These are phyloP conservation scores for Nomada hirtipes DNA, from an alignment of 2,888 invertebrate genomes.

Conservation along the genomic window DNA sequence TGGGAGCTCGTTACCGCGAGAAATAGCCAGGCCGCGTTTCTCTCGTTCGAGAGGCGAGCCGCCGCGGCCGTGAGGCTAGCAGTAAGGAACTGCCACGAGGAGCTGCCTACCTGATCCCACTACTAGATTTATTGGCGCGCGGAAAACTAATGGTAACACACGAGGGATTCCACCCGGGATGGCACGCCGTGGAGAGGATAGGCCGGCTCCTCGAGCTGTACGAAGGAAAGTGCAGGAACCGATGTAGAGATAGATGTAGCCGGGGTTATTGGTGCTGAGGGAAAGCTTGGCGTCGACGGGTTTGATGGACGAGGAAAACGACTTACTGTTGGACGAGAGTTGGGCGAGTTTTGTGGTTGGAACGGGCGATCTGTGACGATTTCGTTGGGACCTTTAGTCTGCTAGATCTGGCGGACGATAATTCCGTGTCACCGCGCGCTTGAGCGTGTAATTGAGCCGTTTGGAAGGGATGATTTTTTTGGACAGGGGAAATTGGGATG, in stretches of 20 bases:
- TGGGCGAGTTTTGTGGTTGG: background rate
- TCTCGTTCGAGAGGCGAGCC: slow-evolving; percentile 45
- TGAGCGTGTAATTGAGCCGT: too few species aligned
- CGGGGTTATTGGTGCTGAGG: background rate
- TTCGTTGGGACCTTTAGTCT: too few species aligned
- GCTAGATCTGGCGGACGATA: too few species aligned
- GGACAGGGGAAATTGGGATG: too few species aligned
- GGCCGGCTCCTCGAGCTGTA: background rate
- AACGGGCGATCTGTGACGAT: too few species aligned
- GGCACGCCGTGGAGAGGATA: background rate
- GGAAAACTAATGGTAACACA: slow-evolving; percentile 77
- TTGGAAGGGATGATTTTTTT: too few species aligned
- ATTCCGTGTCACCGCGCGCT: too few species aligned
- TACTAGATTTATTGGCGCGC: slow-evolving; percentile 78
- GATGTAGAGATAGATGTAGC: slow-evolving; percentile 2
- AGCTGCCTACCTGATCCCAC: slow-evolving; percentile 73
- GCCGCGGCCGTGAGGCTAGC: slow-evolving; percentile 45
- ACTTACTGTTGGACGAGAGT: background rate
- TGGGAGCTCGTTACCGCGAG: slow-evolving; percentile 82
- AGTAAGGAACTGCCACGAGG: slow-evolving; percentile 75
- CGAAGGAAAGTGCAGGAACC: slow-evolving; percentile 23
- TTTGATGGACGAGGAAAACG: background rate
- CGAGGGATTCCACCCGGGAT: slow-evolving; percentile 43
- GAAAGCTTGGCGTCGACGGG: background rate
- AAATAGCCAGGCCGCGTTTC: slow-evolving; percentile 71